Base-by-base conservation (phyloP, 2,113 vertebrate species). In the Syrmaticus mikado region DNA sequence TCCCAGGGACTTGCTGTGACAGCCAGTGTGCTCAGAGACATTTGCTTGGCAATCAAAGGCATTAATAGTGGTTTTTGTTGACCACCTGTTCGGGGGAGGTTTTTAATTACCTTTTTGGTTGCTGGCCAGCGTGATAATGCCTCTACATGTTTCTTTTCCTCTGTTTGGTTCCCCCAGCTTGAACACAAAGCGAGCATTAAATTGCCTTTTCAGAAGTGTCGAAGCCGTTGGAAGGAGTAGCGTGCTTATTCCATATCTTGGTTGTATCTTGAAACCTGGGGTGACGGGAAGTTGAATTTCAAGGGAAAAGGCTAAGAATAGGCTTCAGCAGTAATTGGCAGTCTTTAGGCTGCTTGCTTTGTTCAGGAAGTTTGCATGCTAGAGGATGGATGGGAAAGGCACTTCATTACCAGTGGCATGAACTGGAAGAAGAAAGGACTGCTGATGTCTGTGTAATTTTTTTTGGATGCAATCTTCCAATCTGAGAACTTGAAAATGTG, bases 81-180 rank as follows among this genome's bases (percentile, higher is more conserved):
- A 85, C 90, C 94, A 94, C 94, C 90, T 90, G 88, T 87, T 85
- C 12, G 17, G 89, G 93, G 86, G 93, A 96, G 94, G 89, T 79
- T 96, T 96, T 95, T 95, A 94, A 95, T 96, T 94, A 91, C 95
- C 93, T 94, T 94, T 67, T 79, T 96, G 96, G 93, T 93, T 25
- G 85, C 73, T 25, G 92, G 95, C 96, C 96, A 95, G 93, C 6
- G 1, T n/a, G 79, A 73, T 73, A 71, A 82, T 90, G 92, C 89
- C 85, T 66, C 41, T 60, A 20, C 90, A 16, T 27, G 73, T 75
- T 91, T 32, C 94, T 76, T 50, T 62, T 14, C 94, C 90, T 84
- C 89, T 30, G 25, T 46, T 88, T 53, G 91, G 89, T 87, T 95
- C 92, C 65, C 87, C 87, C 94, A 82, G 88, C 89, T 71, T 79